Evolutionary conservation across 2,113 vertebrate species (phyloP).

Genomic region (Sander lucioperca): DNA sequence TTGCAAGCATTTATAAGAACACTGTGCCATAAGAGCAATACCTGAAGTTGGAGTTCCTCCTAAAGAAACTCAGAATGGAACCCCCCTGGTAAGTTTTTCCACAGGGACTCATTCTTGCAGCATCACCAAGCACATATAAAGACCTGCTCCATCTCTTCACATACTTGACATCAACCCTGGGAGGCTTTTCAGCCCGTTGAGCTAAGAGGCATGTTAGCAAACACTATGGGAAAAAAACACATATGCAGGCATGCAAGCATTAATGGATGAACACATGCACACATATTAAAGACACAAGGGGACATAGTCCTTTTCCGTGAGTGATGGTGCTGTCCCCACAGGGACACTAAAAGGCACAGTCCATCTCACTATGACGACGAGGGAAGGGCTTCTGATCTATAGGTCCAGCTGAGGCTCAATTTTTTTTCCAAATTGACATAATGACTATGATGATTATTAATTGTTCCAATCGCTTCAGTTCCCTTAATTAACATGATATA

Average conservation of each 20-base stretch:
- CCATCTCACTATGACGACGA: background rate
- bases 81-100: conserved; percentile 10
- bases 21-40: conserved; percentile 3
- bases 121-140: conserved; percentile 55
- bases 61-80: background rate
- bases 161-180: conserved; percentile 47
- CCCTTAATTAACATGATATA: conserved; percentile 12
- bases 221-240: conserved; percentile 20
- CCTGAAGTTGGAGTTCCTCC: background rate
- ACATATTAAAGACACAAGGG: conserved; percentile 7
- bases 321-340: conserved; percentile 1
- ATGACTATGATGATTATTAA: background rate
- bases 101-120: conserved; percentile 50
- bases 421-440: background rate
- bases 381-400: background rate
- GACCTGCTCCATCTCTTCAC: conserved; percentile 39
- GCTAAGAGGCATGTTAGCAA: conserved; percentile 54
- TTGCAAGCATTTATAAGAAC: background rate
- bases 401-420: background rate
- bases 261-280: conserved; percentile 6
- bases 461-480: conserved; percentile 3
- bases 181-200: conserved; percentile 50
- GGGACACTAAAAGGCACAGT: background rate
- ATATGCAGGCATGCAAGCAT: conserved; percentile 14
- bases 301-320: background rate